These are phyloP conservation scores for Mobula birostris DNA, from an alignment of 2,113 vertebrate species.

Conservation along the genomic window DNA sequence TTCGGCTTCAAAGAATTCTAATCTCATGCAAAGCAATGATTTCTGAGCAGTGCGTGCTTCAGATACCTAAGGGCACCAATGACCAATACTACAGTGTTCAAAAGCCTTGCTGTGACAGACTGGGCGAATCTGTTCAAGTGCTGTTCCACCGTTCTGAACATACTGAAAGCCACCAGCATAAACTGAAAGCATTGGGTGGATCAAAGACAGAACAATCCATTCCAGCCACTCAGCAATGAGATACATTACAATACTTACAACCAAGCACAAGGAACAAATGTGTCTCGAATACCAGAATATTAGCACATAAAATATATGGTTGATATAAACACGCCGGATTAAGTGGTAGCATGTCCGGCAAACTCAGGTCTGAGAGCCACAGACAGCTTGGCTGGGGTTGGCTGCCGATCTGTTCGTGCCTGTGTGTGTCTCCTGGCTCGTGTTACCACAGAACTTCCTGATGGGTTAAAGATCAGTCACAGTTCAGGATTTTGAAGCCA, in stretches of 20 bases:
- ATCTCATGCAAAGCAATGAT: not conserved
- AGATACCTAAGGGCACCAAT: not conserved
- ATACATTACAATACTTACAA: not conserved
- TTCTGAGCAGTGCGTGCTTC: not conserved
- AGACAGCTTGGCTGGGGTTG: not conserved
- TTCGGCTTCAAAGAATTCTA: conserved; percentile 23
- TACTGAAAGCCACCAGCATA: not conserved
- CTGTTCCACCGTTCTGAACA: not conserved
- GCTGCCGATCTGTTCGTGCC: not conserved
- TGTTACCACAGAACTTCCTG: not conserved
- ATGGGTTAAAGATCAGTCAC: not conserved
- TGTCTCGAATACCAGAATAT: not conserved
- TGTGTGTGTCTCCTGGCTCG: not conserved
- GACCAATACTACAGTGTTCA: not conserved
- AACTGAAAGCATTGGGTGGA: not conserved
- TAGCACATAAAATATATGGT: not conserved
- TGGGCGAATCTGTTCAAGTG: not conserved
- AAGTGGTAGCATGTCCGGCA: too few relatives aligned
- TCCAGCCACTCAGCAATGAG: not conserved
- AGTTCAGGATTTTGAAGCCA: not conserved
- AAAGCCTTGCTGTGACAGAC: not conserved
- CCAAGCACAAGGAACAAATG: not conserved
- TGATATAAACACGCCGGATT: too few relatives aligned
- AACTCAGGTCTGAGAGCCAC: not conserved
- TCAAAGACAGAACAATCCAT: not conserved